These are phyloP conservation scores for Thysanoteuthis rhombus DNA, from an alignment of 2,888 invertebrate genomes.

Conservation along the genomic window DNA sequence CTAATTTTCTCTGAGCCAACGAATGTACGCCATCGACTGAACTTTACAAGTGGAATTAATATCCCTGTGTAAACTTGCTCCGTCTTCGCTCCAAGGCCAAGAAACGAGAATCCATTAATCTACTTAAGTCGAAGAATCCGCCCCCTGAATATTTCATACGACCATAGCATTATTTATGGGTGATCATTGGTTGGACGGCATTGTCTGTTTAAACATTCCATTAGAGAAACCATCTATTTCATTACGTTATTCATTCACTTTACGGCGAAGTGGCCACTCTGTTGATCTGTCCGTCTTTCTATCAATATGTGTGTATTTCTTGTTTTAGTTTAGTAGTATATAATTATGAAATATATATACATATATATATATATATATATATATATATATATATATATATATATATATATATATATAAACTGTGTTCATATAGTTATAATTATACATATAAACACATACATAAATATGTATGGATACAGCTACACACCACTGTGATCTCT, in stretches of 20 bases:
- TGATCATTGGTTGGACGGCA: neutral
- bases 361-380: no score
- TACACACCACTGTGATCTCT: no score
- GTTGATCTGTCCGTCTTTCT: neutral
- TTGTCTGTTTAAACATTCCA: neutral
- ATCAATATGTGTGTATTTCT: no score
- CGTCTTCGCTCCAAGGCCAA: neutral
- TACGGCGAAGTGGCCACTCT: neutral
- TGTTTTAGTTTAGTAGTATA: no score
- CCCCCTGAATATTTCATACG: neutral
- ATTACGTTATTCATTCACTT: neutral
- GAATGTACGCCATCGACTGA: neutral
- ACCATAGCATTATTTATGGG: neutral
- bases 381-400: no score
- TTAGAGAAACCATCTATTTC: neutral
- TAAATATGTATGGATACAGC: no score
- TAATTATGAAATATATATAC: no score
- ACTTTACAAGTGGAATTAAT: neutral
- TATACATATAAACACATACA: no score
- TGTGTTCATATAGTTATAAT: no score
- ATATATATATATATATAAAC: no score
- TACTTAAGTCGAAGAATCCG: neutral
- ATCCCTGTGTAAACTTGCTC: neutral
- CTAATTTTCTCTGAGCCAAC: neutral
- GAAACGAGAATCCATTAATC: constrained; percentile 12